Evolutionary conservation across 2,888 invertebrate species (phyloP), one percentile per base, ranked within the genome.

Genomic region (Trichacis sp.): DNA sequence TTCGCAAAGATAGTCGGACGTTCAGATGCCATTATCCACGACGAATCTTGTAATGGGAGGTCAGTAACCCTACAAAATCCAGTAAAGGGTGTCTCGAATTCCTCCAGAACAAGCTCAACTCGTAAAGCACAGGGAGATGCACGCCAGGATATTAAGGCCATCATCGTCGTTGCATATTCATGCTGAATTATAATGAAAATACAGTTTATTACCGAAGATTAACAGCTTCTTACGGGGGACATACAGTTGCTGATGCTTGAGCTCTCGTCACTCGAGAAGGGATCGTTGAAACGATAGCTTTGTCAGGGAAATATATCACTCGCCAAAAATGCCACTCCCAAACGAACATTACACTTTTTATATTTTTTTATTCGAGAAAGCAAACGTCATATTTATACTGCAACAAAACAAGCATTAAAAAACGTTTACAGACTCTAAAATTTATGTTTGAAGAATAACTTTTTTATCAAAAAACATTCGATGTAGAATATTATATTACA

Each of bases 121-220:
- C 81, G 82, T 83, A 83, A 84, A 84, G 83, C 80, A 84, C 83
- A 81, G 80, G 81, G 81, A 83, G 83, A 84, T 82, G 83, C 83
- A 84, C 79, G 79, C 80, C 76, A 78, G 80, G 81, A 84, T 84
- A 84, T 84, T 83, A 84, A 84, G 82, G 81, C 83, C 83, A 84
- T 84, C 83, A 84, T 84, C 81, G 81, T 78, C 82, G 82, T 83
- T 84, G 84, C 83, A 84, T 84, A 84, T 84, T 84, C 84, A 84
- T 84, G 83, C 77, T 75, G 83, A 82, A 84, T 84, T 84, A 84
- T 84, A 83, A 84, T 84, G 84, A 84, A 84, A 84, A 84, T 82
- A 82, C 83, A 82, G 82, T 84, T 84, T 84, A 84, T 84, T 84
- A 84, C 83, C 79, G 78, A 83, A 84, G 84, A 84, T 84, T 84